phyloP scores from a whole-genome alignment of 2,888 invertebrate species.

The Ennomos erosarius region DNA sequence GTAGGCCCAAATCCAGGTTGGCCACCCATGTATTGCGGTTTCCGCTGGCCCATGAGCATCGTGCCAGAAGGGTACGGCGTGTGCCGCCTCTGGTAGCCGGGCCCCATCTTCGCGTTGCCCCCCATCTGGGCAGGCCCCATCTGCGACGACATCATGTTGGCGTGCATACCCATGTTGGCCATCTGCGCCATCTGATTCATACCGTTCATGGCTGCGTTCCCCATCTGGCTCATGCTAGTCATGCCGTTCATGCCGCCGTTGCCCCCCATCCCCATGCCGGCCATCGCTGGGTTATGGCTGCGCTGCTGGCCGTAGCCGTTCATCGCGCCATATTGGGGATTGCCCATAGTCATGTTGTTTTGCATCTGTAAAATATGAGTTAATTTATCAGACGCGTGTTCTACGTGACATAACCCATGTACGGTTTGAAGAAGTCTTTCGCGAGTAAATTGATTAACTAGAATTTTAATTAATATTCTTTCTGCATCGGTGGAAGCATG shows the following conservation, averaged over 20 bases:
- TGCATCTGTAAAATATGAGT: slow-evolving; percentile 83
- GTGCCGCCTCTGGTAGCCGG: slow-evolving; percentile 91
- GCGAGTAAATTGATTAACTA: slow-evolving; percentile 16
- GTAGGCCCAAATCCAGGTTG: slow-evolving; percentile 80
- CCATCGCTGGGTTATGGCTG: slow-evolving; percentile 84
- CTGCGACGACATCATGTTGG: slow-evolving; percentile 88
- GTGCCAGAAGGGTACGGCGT: slow-evolving; percentile 94
- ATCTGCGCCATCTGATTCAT: slow-evolving; percentile 91
- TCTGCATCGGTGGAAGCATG: slow-evolving; percentile 15
- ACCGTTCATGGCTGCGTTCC: slow-evolving; percentile 87
- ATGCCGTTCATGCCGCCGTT: slow-evolving; percentile 84
- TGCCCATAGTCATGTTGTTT: slow-evolving; percentile 87
- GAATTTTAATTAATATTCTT: slow-evolving; percentile 24
- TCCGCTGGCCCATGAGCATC: slow-evolving; percentile 94
- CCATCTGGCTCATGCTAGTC: slow-evolving; percentile 88
- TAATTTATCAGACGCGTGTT: slow-evolving; percentile 28
- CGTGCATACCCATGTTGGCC: slow-evolving; percentile 90
- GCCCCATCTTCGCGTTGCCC: slow-evolving; percentile 88
- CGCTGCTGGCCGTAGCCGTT: slow-evolving; percentile 86
- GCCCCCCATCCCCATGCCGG: slow-evolving; percentile 84
- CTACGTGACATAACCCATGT: slow-evolving; percentile 42
- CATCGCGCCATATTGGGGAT: slow-evolving; percentile 86
- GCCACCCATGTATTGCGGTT: slow-evolving; percentile 87
- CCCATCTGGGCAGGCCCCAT: slow-evolving; percentile 89
- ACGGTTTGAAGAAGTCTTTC: slow-evolving; percentile 20